Base-by-base conservation (phyloP, 1,140 invertebrate genomes). In the Zaprionus ghesquierei region DNA sequence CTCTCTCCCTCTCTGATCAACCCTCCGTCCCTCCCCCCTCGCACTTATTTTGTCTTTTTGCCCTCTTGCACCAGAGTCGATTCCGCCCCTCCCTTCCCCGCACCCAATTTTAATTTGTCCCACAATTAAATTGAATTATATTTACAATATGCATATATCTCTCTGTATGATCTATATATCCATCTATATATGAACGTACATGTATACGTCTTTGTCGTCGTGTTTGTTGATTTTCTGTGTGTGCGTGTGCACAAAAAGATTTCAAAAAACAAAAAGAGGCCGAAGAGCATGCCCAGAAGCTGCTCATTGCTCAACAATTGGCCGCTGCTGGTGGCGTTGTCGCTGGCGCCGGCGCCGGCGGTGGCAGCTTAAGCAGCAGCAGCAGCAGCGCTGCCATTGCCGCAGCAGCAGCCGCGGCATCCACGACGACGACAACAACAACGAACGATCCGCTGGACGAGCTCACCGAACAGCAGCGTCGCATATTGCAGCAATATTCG, bases 241-340 rank as follows among this genome's bases (percentile, higher is more conserved):
- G 25, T 62, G 50, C 82, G 63, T 77, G 55, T 56, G 38, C 49
- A 22, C 53, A 51, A 38, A 65, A 50, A 72, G 90, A 90, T 66
- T 91, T 87, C 68, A 91, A 91, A 91, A 91, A 91, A 59, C 90
- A 91, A 91, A 91, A 91, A 86, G 90, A 91, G 75, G 90, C 90
- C 63, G 90, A 91, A 79, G 90, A 91, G 81, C 90, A 91, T 77
- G 90, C 90, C 64, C 90, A 91, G 84, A 91, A 91, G 77, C 73
- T 91, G 64, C 84, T 91, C 56, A 91, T 91, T 46, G 86, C 90
- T 64, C 90, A 91, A 69, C 90, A 91, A 75, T 71, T 91, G 86
- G 80, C 73, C 29, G 84, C 76, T 58, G 61, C 80, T 58, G 84
- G 84, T 18, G 78, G 44, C n/a, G 69, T 44, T 18, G 56, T 53